Base-by-base conservation (phyloP, 2,888 invertebrate genomes). In the Parnassius glacialis region DNA sequence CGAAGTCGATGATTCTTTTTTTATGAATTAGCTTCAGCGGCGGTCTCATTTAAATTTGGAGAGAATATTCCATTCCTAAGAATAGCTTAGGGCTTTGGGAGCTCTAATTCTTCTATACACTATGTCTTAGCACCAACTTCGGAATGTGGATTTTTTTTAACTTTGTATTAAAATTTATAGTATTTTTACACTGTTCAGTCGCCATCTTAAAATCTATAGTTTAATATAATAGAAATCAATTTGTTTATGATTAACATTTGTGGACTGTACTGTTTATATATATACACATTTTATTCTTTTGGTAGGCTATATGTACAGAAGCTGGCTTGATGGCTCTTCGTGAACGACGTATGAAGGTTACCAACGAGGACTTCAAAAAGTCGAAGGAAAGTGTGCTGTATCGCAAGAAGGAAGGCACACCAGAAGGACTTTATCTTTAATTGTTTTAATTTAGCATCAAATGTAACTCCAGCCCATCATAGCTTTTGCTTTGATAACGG, bases 381-480 rank as follows among this genome's bases (percentile, higher is more conserved):
- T 98, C 99, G 0, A 99, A 99, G 87, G 99, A 99, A 84, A 99
- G 98, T 89, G 99, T 99, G 42, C 93, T 99, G 56, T 99, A 99
- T 83, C 94, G 99, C 65, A 99, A 99, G 93, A 99, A 99, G 83
- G 99, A 99, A 92, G 99, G 99, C 69, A 99, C 99, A 53, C 99
- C 99, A 1, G 99, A 99, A 92, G 99, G 99, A 70, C 94, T 99
- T 62, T 99, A 99, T 92, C 94, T 99, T 80, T 99, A 97, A 74
- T 64, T 56, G 55, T 58, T 54, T 57, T 52, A 53, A 51, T 56
- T 53, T 47, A 47, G 25, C 12, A 34, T 64, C 47, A 52, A 58
- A 11, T 50, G 42, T 57, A 48, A 10, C 16, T 58, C 57, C 34
- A 44, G 10, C 41, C 12, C n/a, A 48, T 25, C n/a, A 42, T 41